phyloP scores from a whole-genome alignment of 2,888 invertebrate genomes.

The Hemithea aestivaria region DNA sequence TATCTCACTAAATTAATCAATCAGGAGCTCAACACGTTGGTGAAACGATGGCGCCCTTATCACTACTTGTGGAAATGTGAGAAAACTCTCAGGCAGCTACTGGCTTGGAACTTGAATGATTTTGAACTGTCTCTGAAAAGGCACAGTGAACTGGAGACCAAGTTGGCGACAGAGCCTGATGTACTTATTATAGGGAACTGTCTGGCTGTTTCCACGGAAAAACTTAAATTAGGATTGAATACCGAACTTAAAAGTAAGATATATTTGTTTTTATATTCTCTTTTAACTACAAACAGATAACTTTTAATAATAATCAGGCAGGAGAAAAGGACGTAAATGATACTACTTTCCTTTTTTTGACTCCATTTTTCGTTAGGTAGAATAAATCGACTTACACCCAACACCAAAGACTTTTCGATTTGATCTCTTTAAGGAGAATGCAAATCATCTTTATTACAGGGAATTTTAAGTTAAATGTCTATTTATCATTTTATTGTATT shows the following conservation, averaged over 20 bases:
- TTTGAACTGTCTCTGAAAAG: constrained; percentile 86
- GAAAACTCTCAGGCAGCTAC: constrained; percentile 86
- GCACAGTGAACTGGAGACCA: constrained; percentile 87
- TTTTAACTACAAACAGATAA: no score
- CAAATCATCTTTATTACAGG: no score
- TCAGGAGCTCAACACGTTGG: constrained; percentile 88
- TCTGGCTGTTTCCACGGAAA: constrained; percentile 88
- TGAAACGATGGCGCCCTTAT: constrained; percentile 93
- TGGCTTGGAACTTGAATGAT: constrained; percentile 85
- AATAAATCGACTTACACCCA: no score
- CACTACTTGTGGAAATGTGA: constrained; percentile 93
- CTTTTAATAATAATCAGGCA: no score
- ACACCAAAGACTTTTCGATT: no score
- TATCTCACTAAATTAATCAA: no score
- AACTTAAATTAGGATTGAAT: constrained; percentile 90
- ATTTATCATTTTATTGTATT: no score
- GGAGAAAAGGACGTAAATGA: no score
- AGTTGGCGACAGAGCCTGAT: constrained; percentile 85
- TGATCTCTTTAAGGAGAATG: no score
- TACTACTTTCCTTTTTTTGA: no score
- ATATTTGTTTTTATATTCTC: background rate
- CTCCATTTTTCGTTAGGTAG: no score
- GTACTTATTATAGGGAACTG: constrained; percentile 85
- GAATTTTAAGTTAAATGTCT: no score
- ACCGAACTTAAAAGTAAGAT: constrained; percentile 88